Percentiles rank a stretch among this genome's conserved stretches.
Conservation (phyloP, 1,140 invertebrate species). For the Hetaerina americana region DNA sequence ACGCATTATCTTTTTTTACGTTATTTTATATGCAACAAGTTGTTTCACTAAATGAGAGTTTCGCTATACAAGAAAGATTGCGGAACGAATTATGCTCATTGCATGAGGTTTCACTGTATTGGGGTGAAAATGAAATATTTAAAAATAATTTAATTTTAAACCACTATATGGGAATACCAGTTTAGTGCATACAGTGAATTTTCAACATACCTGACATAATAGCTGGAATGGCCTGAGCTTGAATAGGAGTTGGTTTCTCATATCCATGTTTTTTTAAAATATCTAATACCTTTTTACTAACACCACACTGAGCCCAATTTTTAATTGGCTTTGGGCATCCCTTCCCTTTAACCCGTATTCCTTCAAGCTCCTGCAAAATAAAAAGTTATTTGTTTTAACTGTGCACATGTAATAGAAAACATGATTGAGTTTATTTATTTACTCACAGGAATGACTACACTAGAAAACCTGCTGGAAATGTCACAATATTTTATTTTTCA, state of each 20-base stretch:
- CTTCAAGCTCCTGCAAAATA: constrained; percentile 65
- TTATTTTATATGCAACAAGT: too few relatives aligned
- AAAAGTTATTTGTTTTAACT: too few relatives aligned
- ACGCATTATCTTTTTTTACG: too few relatives aligned
- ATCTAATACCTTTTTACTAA: constrained; percentile 92
- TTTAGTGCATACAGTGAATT: too few relatives aligned
- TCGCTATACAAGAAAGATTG: too few relatives aligned
- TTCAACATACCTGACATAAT: constrained; percentile 90
- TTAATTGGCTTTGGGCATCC: constrained; percentile 91
- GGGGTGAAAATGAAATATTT: not conserved
- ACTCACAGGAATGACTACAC: too few relatives aligned
- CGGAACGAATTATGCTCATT: too few relatives aligned
- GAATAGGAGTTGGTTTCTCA: constrained; percentile 97
- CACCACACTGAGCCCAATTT: constrained; percentile 97
- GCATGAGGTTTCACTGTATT: not conserved
- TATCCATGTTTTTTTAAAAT: constrained; percentile 84
- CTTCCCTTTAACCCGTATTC: constrained; percentile 68
- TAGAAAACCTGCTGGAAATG: too few relatives aligned
- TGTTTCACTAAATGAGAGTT: too few relatives aligned
- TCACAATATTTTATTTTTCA: too few relatives aligned
- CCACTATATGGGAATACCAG: not conserved
- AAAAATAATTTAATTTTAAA: not conserved
- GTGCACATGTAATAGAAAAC: too few relatives aligned
- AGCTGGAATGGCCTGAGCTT: constrained; percentile 95
- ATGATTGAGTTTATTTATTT: too few relatives aligned